phyloP scores from a whole-genome alignment of 2,888 invertebrate species.

The Rhamnusium bicolor region DNA sequence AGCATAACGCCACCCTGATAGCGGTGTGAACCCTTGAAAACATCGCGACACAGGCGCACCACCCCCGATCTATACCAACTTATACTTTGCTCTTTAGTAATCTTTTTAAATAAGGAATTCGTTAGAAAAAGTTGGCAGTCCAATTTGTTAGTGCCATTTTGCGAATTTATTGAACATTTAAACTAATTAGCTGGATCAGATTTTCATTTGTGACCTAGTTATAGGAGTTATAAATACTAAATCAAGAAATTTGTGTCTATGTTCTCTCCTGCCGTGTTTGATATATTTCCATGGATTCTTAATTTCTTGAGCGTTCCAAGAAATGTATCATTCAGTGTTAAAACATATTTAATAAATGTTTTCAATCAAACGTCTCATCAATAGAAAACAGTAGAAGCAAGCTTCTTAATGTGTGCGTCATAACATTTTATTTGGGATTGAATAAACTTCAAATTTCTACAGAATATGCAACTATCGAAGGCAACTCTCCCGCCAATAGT shows the following conservation, averaged over 20 bases:
- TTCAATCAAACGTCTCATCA: no score
- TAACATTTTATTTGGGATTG: no score
- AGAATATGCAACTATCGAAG: no score
- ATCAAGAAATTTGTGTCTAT: background rate
- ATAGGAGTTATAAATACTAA: background rate
- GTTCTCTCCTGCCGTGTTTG: background rate
- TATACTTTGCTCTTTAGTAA: slow-evolving; percentile 45
- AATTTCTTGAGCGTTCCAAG: background rate
- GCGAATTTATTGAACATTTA: slow-evolving; percentile 44
- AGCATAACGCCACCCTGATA: slow-evolving; percentile 60
- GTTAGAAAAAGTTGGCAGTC: slow-evolving; percentile 51
- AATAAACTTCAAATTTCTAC: no score
- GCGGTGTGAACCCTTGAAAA: slow-evolving; percentile 58
- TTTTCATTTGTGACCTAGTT: background rate
- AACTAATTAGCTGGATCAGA: background rate
- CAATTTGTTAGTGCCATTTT: slow-evolving; percentile 54
- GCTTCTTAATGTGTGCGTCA: no score
- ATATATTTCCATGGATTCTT: no score
- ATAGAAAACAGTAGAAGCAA: no score
- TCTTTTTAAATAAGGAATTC: slow-evolving; percentile 51
- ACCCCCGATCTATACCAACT: slow-evolving; percentile 55
- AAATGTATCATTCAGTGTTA: no score
- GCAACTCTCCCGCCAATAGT: no score
- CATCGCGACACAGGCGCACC: slow-evolving; percentile 58
- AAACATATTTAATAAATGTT: no score